These are phyloP conservation scores for Lochmaea capreae DNA, from an alignment of 2,888 invertebrate genomes.

Conservation along the genomic window DNA sequence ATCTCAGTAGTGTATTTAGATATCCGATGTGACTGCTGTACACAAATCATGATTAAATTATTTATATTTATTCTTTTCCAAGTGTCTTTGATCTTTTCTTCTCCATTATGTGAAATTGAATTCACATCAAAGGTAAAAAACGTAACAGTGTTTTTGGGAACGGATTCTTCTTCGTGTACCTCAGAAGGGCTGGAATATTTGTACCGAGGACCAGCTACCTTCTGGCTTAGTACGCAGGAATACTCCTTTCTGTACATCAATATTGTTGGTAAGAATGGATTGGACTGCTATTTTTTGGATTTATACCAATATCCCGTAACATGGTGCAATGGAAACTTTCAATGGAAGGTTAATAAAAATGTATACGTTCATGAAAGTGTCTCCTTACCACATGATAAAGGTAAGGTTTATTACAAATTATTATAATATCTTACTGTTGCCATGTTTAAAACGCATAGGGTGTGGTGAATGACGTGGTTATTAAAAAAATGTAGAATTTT, in stretches of 20 bases:
- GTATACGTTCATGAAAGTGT: not conserved
- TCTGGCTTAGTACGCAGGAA: not conserved
- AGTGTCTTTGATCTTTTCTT: not conserved
- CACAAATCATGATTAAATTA: not conserved
- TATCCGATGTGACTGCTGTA: not conserved
- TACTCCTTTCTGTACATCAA: not conserved
- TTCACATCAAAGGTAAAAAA: not conserved
- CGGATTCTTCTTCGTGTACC: not conserved
- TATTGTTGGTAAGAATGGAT: not conserved
- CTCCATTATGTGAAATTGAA: not conserved
- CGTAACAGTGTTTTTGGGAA: not conserved
- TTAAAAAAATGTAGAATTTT: no score
- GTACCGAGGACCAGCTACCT: not conserved
- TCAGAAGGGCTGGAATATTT: not conserved
- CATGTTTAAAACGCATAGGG: no score
- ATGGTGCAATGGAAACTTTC: not conserved
- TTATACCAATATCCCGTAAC: not conserved
- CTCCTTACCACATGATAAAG: not conserved
- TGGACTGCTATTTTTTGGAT: not conserved
- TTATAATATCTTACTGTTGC: no score
- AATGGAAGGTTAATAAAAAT: not conserved
- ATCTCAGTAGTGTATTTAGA: not conserved
- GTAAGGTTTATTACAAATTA: not conserved
- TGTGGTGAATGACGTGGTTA: no score
- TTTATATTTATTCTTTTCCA: not conserved